These are phyloP conservation scores for Neoitamus cyanurus DNA, from an alignment of 2,888 invertebrate genomes.

Conservation along the genomic window DNA sequence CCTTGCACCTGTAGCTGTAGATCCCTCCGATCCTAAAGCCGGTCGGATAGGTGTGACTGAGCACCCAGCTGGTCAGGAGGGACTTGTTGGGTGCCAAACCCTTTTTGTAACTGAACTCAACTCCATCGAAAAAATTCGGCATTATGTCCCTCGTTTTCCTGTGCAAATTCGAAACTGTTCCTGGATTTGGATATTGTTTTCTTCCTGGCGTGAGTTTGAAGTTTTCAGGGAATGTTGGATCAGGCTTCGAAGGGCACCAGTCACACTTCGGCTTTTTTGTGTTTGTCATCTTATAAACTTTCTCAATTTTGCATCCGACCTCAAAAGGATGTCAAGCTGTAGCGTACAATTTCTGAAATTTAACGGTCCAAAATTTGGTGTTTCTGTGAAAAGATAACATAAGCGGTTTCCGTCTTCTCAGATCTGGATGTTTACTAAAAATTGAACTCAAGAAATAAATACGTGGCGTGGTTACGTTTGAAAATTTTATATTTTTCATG, in stretches of 20 bases:
- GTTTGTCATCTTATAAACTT: neutral
- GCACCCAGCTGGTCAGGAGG: slow-evolving; percentile 59
- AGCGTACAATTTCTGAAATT: neutral
- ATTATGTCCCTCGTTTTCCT: slow-evolving; percentile 62
- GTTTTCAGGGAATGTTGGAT: slow-evolving; percentile 59
- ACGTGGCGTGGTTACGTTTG: neutral
- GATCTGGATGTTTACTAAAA: neutral
- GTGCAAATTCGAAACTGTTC: slow-evolving; percentile 63
- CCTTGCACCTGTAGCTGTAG: slow-evolving; percentile 58
- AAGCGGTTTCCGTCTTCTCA: neutral
- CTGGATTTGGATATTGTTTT: slow-evolving; percentile 60
- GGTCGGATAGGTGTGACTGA: slow-evolving; percentile 62
- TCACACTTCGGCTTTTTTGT: slow-evolving; percentile 20
- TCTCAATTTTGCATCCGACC: neutral
- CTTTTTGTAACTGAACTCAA: slow-evolving; percentile 60
- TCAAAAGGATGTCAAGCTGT: neutral
- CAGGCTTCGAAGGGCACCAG: neutral
- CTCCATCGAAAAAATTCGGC: slow-evolving; percentile 63
- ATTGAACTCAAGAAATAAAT: neutral
- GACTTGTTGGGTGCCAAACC: slow-evolving; percentile 61
- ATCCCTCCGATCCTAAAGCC: slow-evolving; percentile 65
- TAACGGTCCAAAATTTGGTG: neutral
- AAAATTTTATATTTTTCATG: neutral
- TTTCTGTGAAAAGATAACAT: neutral
- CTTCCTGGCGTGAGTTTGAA: slow-evolving; percentile 58